Evolutionary conservation across 2,797 vertebrate species (phyloP), one percentile per base, ranked within the genome.

Genomic region (Poecilia gillii): DNA sequence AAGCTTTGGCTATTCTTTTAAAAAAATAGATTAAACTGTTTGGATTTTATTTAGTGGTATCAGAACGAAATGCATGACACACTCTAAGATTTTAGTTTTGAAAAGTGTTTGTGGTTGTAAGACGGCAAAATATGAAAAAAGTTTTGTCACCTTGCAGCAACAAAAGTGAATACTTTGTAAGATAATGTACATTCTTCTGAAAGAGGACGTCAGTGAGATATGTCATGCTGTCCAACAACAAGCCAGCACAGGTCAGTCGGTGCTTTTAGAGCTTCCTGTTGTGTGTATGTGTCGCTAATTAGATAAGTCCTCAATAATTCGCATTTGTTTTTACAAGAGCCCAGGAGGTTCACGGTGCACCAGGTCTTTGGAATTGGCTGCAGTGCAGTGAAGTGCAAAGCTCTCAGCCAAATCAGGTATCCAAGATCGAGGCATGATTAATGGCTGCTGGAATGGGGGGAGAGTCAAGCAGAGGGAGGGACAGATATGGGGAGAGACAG

Each of bases 341-440:
- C 87, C 75, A 53, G 71, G 75, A 70, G 81, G 72, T 72, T 76
- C 45, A 25, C 70, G 64, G 81, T 81, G 80, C 80, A 85, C 84
- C 71, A 71, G 82, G 87, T 80, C 83, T 85, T 59, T 70, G 84
- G 85, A 91, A 81, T 31, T 36, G 71, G 80, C 82, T 86, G 87
- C 78, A 55, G 86, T 28, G 76, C 53, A 86, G 83, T 82, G 83
- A 90, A 92, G 89, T 93, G 91, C 85, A 92, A 92, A 91, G 89
- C 92, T 93, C 91, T 93, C 91, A 92, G 85, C 89, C 82, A 89
- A 92, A 94, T 93, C 89, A 91, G 87, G 90, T 90, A 90, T 92
- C 93, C 86, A 84, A 91, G 89, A 91, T 88, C 82, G 85, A 86
- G 80, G 84, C 86, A 91, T 90, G 88, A 94, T 92, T 92, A 93